phyloP scores from a whole-genome alignment of 2,888 invertebrate species.

The Loripinus fragilis region DNA sequence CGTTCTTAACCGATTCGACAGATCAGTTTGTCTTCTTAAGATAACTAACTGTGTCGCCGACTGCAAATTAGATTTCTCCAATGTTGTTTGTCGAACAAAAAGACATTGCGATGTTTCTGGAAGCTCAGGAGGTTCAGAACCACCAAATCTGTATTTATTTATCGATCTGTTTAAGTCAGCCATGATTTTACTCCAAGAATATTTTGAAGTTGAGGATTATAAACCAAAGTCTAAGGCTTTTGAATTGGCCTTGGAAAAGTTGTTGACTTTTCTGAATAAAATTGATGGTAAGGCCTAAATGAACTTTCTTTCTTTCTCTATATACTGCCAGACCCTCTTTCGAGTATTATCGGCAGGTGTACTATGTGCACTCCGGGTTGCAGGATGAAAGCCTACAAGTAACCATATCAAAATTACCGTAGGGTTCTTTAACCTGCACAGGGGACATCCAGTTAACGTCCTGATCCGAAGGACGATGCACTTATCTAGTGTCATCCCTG shows the following conservation, averaged over 20 bases:
- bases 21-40: slow-evolving; percentile 8
- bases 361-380: too few relatives aligned
- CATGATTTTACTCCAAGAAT: neutral
- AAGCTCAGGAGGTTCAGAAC: neutral
- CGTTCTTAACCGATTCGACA: neutral
- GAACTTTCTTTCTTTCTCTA: too few relatives aligned
- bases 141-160: slow-evolving; percentile 1
- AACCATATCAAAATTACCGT: too few relatives aligned
- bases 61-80: slow-evolving; percentile 9
- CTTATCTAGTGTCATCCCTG: too few relatives aligned
- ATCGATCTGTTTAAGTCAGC: slow-evolving; percentile 5
- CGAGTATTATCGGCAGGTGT: too few relatives aligned
- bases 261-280: neutral
- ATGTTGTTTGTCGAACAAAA: neutral
- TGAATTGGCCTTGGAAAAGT: neutral
- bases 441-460: too few relatives aligned
- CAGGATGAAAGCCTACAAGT: too few relatives aligned
- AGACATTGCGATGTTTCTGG: neutral
- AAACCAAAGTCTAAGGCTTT: neutral
- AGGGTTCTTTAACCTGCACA: too few relatives aligned
- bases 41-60: slow-evolving; percentile 6
- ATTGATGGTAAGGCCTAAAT: slow-evolving; percentile 2
- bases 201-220: neutral
- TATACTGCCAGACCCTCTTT: too few relatives aligned
- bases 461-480: too few relatives aligned